Evolutionary conservation across 2,797 vertebrate genomes (phyloP).

Genomic region (Myripristis murdjan): DNA sequence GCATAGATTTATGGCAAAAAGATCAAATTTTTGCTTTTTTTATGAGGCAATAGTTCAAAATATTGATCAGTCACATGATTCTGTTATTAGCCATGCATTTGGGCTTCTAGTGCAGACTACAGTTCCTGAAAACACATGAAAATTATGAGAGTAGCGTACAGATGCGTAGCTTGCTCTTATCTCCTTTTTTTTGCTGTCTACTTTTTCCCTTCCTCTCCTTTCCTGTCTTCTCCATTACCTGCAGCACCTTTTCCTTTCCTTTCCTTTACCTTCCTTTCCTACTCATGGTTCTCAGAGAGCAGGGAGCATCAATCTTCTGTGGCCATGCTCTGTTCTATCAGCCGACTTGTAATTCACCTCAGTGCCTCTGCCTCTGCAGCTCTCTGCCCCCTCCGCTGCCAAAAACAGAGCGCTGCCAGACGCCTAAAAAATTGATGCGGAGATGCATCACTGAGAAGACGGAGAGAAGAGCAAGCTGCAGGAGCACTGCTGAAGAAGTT

Average conservation of each 20-base stretch:
- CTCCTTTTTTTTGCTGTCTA: not conserved
- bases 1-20: slow-evolving; percentile 10
- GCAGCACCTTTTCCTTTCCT: not conserved
- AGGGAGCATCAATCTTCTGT: slow-evolving; percentile 76
- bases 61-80: not conserved
- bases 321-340: slow-evolving; percentile 68
- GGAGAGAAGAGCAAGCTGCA: slow-evolving; percentile 50
- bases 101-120: not conserved
- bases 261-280: slow-evolving; percentile 15
- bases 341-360: slow-evolving; percentile 78
- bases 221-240: not conserved
- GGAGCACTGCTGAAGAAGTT: slow-evolving; percentile 24
- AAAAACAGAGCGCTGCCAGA: slow-evolving; percentile 70
- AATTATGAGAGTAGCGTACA: not conserved
- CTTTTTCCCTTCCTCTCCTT: not conserved
- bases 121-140: not conserved
- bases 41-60: not conserved
- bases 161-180: slow-evolving; percentile 2
- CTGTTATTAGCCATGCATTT: not conserved
- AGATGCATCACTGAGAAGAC: slow-evolving; percentile 67
- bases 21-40: not conserved
- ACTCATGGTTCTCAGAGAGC: slow-evolving; percentile 47
- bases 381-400: slow-evolving; percentile 51
- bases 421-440: slow-evolving; percentile 79
- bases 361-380: slow-evolving; percentile 69